Evolutionary conservation across 1,140 invertebrate genomes (phyloP).

Genomic region (Maniola jurtina): DNA sequence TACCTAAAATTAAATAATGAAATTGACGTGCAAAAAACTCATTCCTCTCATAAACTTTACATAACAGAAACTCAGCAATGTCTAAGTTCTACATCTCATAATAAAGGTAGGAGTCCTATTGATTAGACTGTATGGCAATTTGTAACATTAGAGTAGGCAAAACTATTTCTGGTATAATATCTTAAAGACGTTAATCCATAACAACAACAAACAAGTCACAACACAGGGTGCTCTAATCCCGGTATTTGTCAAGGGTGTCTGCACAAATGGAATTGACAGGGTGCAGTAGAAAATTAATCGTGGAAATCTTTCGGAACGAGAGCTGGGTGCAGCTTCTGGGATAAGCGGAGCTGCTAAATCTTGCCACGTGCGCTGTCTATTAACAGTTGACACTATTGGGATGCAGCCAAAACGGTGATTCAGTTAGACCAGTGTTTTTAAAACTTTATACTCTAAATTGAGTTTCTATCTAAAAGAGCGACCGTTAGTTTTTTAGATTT

Average conservation of each 20-base stretch:
- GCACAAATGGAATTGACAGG: conserved; percentile 71
- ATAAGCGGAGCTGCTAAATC: conserved; percentile 54
- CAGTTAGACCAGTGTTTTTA: conserved; percentile 28
- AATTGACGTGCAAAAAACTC: no score
- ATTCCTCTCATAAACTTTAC: no score
- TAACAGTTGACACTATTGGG: conserved; percentile 71
- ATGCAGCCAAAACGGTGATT: conserved; percentile 60
- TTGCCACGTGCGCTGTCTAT: conserved; percentile 69
- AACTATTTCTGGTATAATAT: not conserved
- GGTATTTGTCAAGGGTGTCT: conserved; percentile 68
- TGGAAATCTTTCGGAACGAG: conserved; percentile 60
- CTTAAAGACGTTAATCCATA: conserved; percentile 18
- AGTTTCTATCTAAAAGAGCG: no score
- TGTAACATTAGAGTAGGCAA: no score
- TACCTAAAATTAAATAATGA: no score
- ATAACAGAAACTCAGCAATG: no score
- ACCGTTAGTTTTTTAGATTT: no score
- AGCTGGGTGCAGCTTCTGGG: conserved; percentile 35
- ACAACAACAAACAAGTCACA: conserved; percentile 23
- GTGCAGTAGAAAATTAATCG: conserved; percentile 66
- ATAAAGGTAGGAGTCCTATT: no score
- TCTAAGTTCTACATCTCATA: no score
- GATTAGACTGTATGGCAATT: no score
- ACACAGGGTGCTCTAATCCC: conserved; percentile 49
- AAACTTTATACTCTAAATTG: no score